A percentile compares a stretch with the other conserved stretches of the same genome.
Conservation (phyloP, 2,797 vertebrate genomes). For the Muraenolepis orangiensis region DNA sequence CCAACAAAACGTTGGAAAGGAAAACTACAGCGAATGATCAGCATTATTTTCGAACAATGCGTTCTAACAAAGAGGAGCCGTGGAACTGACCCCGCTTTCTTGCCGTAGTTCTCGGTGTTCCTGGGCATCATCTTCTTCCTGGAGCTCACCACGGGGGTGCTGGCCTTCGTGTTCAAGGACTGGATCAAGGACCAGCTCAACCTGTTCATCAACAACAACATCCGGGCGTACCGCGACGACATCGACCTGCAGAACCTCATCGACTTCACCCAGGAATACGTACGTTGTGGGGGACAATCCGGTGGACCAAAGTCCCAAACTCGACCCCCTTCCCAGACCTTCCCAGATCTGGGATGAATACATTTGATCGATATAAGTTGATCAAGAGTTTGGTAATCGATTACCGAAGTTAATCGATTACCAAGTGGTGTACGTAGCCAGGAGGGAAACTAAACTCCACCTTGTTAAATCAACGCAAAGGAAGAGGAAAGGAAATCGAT, state of each 20-base stretch:
- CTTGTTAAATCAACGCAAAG: neutral
- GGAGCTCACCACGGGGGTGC: slow-evolving; percentile 92
- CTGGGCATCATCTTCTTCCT: slow-evolving; percentile 97
- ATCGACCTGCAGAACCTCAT: slow-evolving; percentile 98
- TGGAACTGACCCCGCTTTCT: neutral
- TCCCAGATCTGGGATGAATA: neutral
- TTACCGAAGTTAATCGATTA: neutral
- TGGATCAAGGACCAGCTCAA: slow-evolving; percentile 99
- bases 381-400: neutral
- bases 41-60: no score
- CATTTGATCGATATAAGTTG: neutral
- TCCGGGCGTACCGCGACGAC: slow-evolving; percentile 93
- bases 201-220: slow-evolving; percentile 98
- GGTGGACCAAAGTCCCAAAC: no score
- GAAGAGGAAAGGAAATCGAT: neutral
- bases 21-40: no score
- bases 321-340: neutral
- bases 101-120: slow-evolving; percentile 89
- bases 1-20: neutral
- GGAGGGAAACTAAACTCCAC: neutral
- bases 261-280: slow-evolving; percentile 98
- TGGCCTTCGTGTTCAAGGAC: slow-evolving; percentile 98
- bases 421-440: neutral
- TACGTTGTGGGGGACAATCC: no score
- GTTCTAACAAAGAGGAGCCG: no score